These are phyloP conservation scores for Drosophila rellima DNA, from an alignment of 2,888 invertebrate genomes.

Conservation along the genomic window DNA sequence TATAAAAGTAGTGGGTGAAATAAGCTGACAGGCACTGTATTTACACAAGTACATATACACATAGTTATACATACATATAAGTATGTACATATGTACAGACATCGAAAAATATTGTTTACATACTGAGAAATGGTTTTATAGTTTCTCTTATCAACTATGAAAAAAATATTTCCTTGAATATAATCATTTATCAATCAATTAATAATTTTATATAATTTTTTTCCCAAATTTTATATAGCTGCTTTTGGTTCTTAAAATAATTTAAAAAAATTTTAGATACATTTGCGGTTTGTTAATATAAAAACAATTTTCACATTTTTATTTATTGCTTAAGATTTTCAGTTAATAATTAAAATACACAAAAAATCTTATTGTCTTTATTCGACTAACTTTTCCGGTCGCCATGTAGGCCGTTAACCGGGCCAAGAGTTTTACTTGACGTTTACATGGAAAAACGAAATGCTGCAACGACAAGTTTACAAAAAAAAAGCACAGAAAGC, in stretches of 20 bases:
- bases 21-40: neutral
- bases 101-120: neutral
- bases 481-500: slow-evolving; percentile 2
- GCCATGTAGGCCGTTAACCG: neutral
- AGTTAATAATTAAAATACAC: no score
- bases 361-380: no score
- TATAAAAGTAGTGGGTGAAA: no score
- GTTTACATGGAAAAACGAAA: slow-evolving; percentile 4
- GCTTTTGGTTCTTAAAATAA: no score
- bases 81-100: neutral
- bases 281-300: neutral
- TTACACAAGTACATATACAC: neutral
- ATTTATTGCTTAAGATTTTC: no score
- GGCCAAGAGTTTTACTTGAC: neutral
- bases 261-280: no score
- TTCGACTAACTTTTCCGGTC: neutral
- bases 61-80: neutral
- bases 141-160: slow-evolving; percentile 1
- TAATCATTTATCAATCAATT: no score
- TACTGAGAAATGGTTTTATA: neutral
- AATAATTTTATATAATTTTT: no score
- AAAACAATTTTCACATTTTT: no score
- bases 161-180: slow-evolving; percentile 7
- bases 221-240: no score
- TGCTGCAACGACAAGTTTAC: slow-evolving; percentile 10